Conservation (phyloP, 2,797 vertebrate genomes). For the Coilia nasus region DNA sequence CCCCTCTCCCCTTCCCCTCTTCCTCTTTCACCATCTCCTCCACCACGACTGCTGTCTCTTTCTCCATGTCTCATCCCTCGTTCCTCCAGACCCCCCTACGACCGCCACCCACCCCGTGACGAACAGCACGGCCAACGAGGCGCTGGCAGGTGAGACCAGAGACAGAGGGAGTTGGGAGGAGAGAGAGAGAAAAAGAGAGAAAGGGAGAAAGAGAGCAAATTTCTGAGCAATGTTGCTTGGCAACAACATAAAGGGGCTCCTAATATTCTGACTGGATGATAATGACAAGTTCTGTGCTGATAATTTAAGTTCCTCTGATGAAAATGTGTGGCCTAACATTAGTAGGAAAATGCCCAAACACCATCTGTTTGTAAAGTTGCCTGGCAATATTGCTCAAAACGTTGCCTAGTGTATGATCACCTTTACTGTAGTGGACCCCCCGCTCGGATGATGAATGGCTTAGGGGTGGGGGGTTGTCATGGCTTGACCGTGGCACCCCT, state of each 20-base stretch:
- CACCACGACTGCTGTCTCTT: neutral
- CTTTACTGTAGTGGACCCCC: neutral
- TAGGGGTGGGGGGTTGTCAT: slow-evolving; percentile 54
- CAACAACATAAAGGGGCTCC: no score
- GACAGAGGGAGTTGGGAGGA: neutral
- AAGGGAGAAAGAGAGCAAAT: neutral
- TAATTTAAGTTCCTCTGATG: no score
- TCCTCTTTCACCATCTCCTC: slow-evolving; percentile 20
- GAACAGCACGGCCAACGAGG: slow-evolving; percentile 73
- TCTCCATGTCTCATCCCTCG: slow-evolving; percentile 55
- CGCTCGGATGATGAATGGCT: neutral
- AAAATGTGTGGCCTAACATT: no score
- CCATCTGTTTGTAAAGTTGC: no score
- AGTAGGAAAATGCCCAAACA: no score
- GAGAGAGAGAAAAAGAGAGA: slow-evolving; percentile 26
- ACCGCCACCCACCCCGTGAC: slow-evolving; percentile 54
- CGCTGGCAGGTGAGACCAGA: slow-evolving; percentile 73
- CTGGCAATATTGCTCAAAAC: no score
- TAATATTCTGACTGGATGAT: no score
- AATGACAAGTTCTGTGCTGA: no score
- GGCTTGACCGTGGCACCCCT: slow-evolving; percentile 54
- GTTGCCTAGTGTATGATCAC: neutral
- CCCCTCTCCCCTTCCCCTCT: slow-evolving; percentile 30
- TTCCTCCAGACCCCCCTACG: slow-evolving; percentile 69
- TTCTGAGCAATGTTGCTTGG: no score